A percentile compares a stretch with the other conserved stretches of the same genome.
Evolutionary conservation across 2,797 vertebrate genomes (phyloP).

Genomic region (Halcyon chelicuti): DNA sequence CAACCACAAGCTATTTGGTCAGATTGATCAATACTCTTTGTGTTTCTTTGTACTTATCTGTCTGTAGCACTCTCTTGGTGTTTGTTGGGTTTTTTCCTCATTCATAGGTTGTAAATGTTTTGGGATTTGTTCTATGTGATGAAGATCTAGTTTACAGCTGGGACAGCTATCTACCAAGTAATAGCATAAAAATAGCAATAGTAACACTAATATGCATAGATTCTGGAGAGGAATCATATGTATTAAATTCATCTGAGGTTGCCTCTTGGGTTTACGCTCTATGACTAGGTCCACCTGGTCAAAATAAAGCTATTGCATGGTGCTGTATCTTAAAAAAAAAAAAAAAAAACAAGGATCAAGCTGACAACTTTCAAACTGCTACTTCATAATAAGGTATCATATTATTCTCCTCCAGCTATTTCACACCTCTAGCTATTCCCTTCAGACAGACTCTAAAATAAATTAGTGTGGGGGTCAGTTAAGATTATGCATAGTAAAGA

Average conservation of each 20-base stretch:
- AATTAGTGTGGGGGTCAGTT: conserved; percentile 25
- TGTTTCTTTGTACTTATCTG: background rate
- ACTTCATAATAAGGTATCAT: conserved; percentile 36
- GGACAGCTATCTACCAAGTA: background rate
- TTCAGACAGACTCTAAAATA: conserved; percentile 42
- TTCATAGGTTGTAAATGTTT: background rate
- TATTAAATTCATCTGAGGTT: background rate
- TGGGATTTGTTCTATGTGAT: background rate
- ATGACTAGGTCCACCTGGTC: background rate
- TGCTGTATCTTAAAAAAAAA: background rate
- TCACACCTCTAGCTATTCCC: conserved; percentile 48
- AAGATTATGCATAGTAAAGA: background rate
- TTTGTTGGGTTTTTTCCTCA: background rate
- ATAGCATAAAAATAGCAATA: background rate
- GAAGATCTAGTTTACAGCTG: background rate
- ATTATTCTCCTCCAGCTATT: conserved; percentile 53
- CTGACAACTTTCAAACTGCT: conserved; percentile 12
- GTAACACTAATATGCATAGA: background rate
- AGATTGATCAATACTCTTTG: background rate
- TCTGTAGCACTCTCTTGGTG: background rate
- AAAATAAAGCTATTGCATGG: background rate
- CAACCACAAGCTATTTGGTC: background rate
- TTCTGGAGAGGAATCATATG: background rate
- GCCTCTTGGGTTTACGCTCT: background rate
- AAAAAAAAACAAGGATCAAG: background rate